Conservation (phyloP, 2,888 invertebrate species). For the Euzetes globulus region DNA sequence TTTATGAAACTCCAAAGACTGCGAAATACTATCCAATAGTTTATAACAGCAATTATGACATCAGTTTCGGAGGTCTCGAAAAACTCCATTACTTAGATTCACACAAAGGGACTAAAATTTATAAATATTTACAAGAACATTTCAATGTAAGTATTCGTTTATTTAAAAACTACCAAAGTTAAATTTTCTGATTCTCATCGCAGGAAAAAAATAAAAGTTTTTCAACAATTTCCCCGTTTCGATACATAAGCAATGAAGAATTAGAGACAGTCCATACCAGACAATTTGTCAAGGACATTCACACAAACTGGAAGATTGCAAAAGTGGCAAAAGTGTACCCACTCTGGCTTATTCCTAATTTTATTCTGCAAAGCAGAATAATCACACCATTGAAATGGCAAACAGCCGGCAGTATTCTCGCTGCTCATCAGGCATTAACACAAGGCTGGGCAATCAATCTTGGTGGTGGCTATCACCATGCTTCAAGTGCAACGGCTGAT, state of each 20-base stretch:
- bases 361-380: slow-evolving; percentile 11
- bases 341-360: slow-evolving; percentile 56
- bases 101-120: slow-evolving; percentile 72
- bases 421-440: slow-evolving; percentile 71
- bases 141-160: not conserved
- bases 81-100: slow-evolving; percentile 86
- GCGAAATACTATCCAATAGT: not conserved
- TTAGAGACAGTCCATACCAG: slow-evolving; percentile 66
- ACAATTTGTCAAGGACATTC: slow-evolving; percentile 56
- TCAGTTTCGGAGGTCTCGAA: slow-evolving; percentile 50
- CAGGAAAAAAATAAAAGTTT: not conserved
- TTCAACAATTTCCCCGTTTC: not conserved
- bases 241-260: slow-evolving; percentile 54
- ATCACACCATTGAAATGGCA: slow-evolving; percentile 67
- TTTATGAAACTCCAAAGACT: no score
- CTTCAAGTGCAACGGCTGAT: slow-evolving; percentile 64
- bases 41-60: slow-evolving; percentile 19
- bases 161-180: not conserved
- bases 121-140: slow-evolving; percentile 48
- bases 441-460: slow-evolving; percentile 82
- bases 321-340: slow-evolving; percentile 68
- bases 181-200: not conserved
- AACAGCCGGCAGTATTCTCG: slow-evolving; percentile 71
- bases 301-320: slow-evolving; percentile 55
- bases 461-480: slow-evolving; percentile 87